Percentiles rank a stretch among this genome's conserved stretches.
Conservation (phyloP, 1,140 invertebrate species). For the Cheumatopsyche charites region DNA sequence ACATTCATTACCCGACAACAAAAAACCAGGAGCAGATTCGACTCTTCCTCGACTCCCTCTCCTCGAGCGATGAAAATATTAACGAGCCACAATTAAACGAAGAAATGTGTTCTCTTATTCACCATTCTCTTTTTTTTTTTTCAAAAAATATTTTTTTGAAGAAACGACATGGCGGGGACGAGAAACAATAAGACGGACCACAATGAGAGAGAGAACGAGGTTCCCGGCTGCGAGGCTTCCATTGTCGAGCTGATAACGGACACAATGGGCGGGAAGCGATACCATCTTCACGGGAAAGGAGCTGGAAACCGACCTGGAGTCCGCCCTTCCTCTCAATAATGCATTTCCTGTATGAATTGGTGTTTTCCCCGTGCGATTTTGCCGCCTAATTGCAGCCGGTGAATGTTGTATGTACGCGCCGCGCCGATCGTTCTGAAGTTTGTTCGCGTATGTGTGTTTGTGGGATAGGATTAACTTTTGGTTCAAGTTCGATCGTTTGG, state of each 20-base stretch:
- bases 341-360: too few species aligned
- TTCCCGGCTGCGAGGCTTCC: slow-evolving; percentile 2
- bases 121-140: too few species aligned
- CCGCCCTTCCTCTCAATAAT: too few species aligned
- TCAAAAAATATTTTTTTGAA: too few species aligned
- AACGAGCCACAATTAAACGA: slow-evolving; percentile 10
- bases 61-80: slow-evolving; percentile 4
- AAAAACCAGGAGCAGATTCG: slow-evolving; percentile 16
- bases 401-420: too few species aligned
- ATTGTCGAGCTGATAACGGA: slow-evolving; percentile 28
- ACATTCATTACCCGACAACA: neutral
- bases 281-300: slow-evolving; percentile 30
- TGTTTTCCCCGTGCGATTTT: neutral
- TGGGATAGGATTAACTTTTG: too few species aligned
- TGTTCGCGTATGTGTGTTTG: too few species aligned
- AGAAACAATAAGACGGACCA: neutral
- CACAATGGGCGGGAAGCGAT: slow-evolving; percentile 35
- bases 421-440: too few species aligned
- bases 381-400: neutral
- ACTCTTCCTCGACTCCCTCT: neutral
- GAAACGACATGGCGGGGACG: too few species aligned
- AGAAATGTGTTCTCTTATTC: slow-evolving; percentile 30
- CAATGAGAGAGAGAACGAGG: neutral
- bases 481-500: too few species aligned
- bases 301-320: neutral